These are phyloP conservation scores for Notolabrus celidotus DNA, from an alignment of 2,797 vertebrate genomes.

Conservation along the genomic window DNA sequence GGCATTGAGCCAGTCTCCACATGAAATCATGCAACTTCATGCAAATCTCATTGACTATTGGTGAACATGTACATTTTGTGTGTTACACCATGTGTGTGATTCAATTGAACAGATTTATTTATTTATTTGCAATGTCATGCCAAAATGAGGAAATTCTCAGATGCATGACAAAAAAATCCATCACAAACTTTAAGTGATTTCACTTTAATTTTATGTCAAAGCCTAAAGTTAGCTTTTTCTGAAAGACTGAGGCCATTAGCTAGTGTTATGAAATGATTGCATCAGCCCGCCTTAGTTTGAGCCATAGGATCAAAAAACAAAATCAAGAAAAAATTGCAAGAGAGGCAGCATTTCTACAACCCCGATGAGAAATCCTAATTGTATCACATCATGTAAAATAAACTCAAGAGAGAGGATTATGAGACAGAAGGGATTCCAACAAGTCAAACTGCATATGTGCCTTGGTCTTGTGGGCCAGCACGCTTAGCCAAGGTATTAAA, in stretches of 20 bases:
- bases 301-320: slow-evolving; percentile 15
- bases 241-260: slow-evolving; percentile 30
- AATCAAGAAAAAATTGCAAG: slow-evolving; percentile 14
- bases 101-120: not conserved
- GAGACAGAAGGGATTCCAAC: slow-evolving; percentile 3
- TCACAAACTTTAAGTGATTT: slow-evolving; percentile 12
- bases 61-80: not conserved
- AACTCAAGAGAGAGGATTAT: not conserved
- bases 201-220: slow-evolving; percentile 14
- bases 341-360: not conserved
- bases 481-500: slow-evolving; percentile 12
- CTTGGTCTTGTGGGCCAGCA: not conserved
- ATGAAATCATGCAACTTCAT: not conserved
- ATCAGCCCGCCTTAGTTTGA: slow-evolving; percentile 21
- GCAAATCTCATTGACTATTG: too few species aligned
- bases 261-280: slow-evolving; percentile 41
- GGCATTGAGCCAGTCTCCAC: not conserved
- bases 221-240: slow-evolving; percentile 22
- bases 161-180: not conserved
- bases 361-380: slow-evolving; percentile 2
- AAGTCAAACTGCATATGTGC: not conserved
- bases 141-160: slow-evolving; percentile 8
- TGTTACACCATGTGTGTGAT: too few species aligned
- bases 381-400: not conserved
- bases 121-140: not conserved